phyloP scores from a whole-genome alignment of 2,888 invertebrate genomes.

The Folsomia candida region DNA sequence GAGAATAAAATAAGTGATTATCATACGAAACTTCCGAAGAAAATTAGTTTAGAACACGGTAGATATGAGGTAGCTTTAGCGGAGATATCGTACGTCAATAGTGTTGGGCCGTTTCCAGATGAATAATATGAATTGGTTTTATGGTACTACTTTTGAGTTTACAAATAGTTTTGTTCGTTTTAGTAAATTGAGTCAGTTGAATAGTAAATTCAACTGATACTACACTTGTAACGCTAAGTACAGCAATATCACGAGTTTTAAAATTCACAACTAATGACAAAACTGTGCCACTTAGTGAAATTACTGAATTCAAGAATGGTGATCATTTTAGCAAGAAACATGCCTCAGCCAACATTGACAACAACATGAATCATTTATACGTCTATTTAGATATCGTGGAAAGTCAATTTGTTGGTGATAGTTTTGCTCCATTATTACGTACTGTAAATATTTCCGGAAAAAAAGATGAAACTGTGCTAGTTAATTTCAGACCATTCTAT shows the following conservation, averaged over 20 bases:
- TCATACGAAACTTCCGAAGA: neutral
- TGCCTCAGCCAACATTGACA: neutral
- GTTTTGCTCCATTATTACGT: constrained; percentile 12
- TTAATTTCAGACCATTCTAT: constrained; percentile 6
- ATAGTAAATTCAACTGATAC: no score
- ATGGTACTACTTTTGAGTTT: no score
- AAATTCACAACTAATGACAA: no score
- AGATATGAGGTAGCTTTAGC: neutral
- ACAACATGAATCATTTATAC: constrained; percentile 15
- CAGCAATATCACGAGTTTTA: no score
- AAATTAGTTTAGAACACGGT: neutral
- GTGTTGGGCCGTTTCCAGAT: no score
- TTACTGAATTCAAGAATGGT: no score
- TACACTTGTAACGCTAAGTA: no score
- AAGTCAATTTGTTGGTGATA: constrained; percentile 2
- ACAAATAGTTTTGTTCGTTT: no score
- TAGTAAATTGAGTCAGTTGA: no score
- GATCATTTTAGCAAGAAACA: no score
- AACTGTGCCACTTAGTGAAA: no score
- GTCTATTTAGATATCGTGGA: constrained; percentile 14
- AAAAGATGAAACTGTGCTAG: neutral
- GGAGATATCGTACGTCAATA: neutral
- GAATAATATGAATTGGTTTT: no score
- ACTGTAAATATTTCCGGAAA: constrained; percentile 13
- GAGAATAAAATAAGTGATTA: neutral